A percentile compares a stretch with the other conserved stretches of the same genome.
These are phyloP conservation scores for Pangasius djambal DNA, from an alignment of 2,797 vertebrate species.

Conservation along the genomic window DNA sequence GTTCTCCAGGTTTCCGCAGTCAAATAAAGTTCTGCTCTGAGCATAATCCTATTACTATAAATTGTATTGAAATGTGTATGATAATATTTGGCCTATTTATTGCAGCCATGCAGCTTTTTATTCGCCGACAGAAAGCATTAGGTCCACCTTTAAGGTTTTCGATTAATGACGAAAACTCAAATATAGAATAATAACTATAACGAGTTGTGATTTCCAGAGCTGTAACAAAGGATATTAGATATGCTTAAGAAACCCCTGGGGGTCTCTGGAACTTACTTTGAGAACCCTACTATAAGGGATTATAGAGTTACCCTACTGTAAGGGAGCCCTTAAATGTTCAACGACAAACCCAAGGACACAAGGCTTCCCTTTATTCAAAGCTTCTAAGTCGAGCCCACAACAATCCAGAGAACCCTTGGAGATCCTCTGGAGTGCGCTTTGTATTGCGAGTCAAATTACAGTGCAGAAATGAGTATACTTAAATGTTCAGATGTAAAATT, in stretches of 20 bases:
- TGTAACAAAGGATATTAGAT: neutral
- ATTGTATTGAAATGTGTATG: neutral
- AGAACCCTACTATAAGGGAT: neutral
- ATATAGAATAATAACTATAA: neutral
- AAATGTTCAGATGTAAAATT: neutral
- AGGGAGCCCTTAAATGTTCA: neutral
- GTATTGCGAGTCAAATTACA: neutral
- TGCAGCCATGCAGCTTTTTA: neutral
- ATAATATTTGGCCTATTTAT: constrained; percentile 8
- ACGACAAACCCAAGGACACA: neutral
- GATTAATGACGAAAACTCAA: neutral
- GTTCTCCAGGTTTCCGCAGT: neutral
- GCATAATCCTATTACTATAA: neutral
- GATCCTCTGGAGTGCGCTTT: neutral
- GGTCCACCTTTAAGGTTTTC: neutral
- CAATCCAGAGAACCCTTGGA: constrained; percentile 8
- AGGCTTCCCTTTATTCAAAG: neutral
- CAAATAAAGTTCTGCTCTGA: neutral
- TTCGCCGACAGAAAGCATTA: neutral
- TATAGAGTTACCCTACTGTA: neutral
- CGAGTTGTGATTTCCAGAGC: neutral
- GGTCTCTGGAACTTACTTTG: neutral
- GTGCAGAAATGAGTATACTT: neutral
- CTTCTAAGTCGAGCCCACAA: neutral
- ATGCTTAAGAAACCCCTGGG: neutral